Evolutionary conservation across 1,140 invertebrate species (phyloP).

Genomic region (Heliconius nattereri): DNA sequence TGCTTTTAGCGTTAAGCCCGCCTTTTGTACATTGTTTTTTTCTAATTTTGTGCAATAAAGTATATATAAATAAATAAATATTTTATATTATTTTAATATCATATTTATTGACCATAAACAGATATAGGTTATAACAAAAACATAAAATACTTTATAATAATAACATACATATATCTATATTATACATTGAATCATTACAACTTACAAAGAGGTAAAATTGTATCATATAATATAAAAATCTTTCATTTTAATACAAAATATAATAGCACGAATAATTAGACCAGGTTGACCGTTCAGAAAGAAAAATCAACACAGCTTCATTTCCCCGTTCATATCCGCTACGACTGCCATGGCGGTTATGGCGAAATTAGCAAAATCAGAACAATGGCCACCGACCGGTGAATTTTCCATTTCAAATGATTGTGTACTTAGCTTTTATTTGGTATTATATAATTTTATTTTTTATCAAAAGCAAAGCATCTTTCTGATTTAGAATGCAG

Average conservation of each 20-base stretch:
- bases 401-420: constrained; percentile 16
- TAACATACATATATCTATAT: no score
- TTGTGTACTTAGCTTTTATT: not conserved
- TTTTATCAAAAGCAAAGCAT: not conserved
- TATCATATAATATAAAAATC: not conserved
- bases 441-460: not conserved
- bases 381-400: not conserved
- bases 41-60: no score
- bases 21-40: no score
- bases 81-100: no score
- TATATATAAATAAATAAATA: no score
- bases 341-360: constrained; percentile 29
- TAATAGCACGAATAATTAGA: not conserved
- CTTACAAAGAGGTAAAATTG: no score
- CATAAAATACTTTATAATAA: no score
- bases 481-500: not conserved
- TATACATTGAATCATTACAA: no score
- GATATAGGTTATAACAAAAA: no score
- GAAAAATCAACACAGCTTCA: constrained; percentile 46
- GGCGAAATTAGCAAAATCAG: constrained; percentile 23
- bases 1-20: no score
- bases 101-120: no score
- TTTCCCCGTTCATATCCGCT: constrained; percentile 53
- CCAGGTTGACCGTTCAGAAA: constrained; percentile 29
- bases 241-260: not conserved